Conservation (phyloP, 2,888 invertebrate species). For the Eilema depressum region DNA sequence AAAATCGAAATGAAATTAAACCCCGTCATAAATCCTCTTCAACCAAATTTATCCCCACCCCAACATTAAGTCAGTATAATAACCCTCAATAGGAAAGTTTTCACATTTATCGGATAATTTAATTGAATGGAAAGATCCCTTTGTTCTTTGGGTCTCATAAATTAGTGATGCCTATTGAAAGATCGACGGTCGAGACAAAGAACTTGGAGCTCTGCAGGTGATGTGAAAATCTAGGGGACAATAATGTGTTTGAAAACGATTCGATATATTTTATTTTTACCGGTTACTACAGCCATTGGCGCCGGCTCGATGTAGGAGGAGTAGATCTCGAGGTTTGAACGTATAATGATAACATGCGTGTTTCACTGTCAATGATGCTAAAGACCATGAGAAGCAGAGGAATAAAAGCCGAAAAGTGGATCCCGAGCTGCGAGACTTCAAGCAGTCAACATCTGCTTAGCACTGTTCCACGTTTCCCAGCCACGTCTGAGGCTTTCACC, state of each 20-base stretch:
- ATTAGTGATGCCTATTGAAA: constrained; percentile 38
- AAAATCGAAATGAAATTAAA: neutral
- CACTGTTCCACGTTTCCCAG: too few species aligned
- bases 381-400: too few species aligned
- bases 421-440: too few species aligned
- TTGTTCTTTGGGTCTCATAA: constrained; percentile 50
- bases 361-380: too few species aligned
- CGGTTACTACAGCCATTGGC: too few species aligned
- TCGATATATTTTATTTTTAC: too few species aligned
- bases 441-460: too few species aligned
- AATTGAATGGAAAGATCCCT: constrained; percentile 50
- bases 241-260: neutral
- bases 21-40: neutral
- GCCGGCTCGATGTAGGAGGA: too few species aligned
- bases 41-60: neutral
- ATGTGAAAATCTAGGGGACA: constrained; percentile 11
- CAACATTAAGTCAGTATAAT: constrained; percentile 16
- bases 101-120: constrained; percentile 52
- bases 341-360: too few species aligned
- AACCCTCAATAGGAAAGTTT: constrained; percentile 45
- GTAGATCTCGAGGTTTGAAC: too few species aligned
- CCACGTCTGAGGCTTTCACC: too few species aligned
- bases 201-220: constrained; percentile 21
- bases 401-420: too few species aligned
- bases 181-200: constrained; percentile 41